Evolutionary conservation across 1,140 invertebrate species (phyloP).

Genomic region (Anagrus nilaparvatae): DNA sequence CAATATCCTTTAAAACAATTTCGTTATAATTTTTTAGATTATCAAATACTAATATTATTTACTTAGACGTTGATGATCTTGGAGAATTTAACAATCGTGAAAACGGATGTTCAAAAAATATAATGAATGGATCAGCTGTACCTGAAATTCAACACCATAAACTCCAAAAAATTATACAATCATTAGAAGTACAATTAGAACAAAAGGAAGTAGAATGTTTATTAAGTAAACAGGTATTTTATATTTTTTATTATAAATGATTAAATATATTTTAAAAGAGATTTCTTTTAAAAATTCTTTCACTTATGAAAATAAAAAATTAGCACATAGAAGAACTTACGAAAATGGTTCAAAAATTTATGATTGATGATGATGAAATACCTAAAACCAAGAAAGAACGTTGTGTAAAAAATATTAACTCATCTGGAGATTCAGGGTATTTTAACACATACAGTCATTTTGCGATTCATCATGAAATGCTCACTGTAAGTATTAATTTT

Average conservation of each 20-base stretch:
- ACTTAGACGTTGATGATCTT: constrained; percentile 38
- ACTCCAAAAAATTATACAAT: constrained; percentile 49
- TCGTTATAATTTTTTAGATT: no score
- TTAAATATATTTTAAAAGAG: constrained; percentile 29
- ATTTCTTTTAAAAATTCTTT: constrained; percentile 5
- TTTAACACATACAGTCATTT: constrained; percentile 96
- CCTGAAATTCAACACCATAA: constrained; percentile 53
- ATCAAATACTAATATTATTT: no score
- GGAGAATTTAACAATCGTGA: no score
- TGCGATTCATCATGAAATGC: constrained; percentile 95
- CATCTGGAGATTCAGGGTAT: constrained; percentile 64
- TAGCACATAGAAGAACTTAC: constrained; percentile 39
- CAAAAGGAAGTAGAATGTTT: constrained; percentile 31
- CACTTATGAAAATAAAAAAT: constrained; percentile 32
- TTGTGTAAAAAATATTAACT: constrained; percentile 34
- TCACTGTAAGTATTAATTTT: constrained; percentile 47
- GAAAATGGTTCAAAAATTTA: constrained; percentile 35
- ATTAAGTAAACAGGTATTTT: constrained; percentile 33
- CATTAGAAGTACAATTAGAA: constrained; percentile 34
- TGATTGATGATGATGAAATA: constrained; percentile 38
- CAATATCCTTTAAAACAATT: constrained; percentile 1
- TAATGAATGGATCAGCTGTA: constrained; percentile 50
- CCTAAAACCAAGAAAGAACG: constrained; percentile 39
- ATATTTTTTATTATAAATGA: constrained; percentile 42
- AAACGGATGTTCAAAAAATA: no score